Conservation (phyloP, 2,113 vertebrate genomes). For the Leptobrachium ailaonicum region DNA sequence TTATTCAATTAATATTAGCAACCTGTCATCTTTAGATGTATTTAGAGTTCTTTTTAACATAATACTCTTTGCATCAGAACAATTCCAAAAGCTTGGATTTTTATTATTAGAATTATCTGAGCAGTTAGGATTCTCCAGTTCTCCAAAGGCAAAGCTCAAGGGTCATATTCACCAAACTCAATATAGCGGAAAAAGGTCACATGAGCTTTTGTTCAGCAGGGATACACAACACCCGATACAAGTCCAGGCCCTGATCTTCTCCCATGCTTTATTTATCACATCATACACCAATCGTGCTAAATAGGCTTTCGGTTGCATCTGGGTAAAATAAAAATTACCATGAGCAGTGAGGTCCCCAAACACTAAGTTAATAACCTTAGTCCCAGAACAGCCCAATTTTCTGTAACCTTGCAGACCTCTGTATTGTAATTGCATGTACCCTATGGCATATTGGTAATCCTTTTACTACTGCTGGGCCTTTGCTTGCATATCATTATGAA, state of each 20-base stretch:
- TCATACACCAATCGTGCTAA: slow-evolving; percentile 7
- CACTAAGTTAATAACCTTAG: slow-evolving; percentile 15
- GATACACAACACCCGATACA: neutral
- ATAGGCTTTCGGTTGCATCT: slow-evolving; percentile 19
- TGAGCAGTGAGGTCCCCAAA: neutral
- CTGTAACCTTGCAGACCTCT: slow-evolving; percentile 29
- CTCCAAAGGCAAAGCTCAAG: neutral
- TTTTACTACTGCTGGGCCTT: neutral
- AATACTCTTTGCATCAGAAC: no score
- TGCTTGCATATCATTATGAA: slow-evolving; percentile 12
- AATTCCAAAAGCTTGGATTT: no score
- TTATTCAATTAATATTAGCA: neutral
- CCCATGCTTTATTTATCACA: slow-evolving; percentile 20
- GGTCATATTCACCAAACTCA: neutral
- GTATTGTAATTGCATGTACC: slow-evolving; percentile 21
- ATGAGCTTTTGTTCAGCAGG: no score
- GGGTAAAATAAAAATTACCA: slow-evolving; percentile 18
- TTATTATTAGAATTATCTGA: no score
- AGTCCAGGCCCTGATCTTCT: neutral
- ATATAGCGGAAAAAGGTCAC: no score
- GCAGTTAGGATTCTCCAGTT: no score
- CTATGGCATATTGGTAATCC: slow-evolving; percentile 5
- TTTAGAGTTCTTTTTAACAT: no score
- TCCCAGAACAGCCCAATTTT: slow-evolving; percentile 24
- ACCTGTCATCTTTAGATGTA: no score